Percentiles rank a stretch among this genome's conserved stretches.
These are phyloP conservation scores for Myiotriccus ornatus DNA, from an alignment of 2,797 vertebrate species.

Conservation along the genomic window DNA sequence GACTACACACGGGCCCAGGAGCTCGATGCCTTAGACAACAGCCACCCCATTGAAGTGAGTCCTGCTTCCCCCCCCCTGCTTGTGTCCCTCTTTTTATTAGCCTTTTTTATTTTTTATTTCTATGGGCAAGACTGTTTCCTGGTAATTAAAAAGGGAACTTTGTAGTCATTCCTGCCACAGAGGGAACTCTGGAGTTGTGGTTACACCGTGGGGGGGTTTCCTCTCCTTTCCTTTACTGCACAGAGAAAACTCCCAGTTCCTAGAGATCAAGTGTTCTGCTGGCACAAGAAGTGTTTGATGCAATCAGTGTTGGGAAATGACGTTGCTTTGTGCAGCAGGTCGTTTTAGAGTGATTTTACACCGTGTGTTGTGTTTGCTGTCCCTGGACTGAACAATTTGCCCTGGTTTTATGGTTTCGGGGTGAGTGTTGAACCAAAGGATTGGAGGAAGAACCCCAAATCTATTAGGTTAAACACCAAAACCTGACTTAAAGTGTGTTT, in stretches of 20 bases:
- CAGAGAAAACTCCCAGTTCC: neutral
- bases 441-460: neutral
- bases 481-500: neutral
- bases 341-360: neutral
- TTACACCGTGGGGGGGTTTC: neutral
- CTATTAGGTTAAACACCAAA: neutral
- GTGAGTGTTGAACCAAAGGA: neutral
- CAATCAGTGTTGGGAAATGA: neutral
- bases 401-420: neutral
- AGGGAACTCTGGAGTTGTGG: neutral
- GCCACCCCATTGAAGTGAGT: slow-evolving; percentile 89
- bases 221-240: neutral
- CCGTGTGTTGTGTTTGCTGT: neutral
- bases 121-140: neutral
- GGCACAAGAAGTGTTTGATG: neutral
- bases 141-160: neutral
- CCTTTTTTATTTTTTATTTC: too few species aligned
- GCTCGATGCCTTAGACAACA: slow-evolving; percentile 97
- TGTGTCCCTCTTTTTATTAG: too few species aligned
- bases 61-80: neutral
- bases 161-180: fast-evolving
- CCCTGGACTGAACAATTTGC: neutral
- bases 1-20: slow-evolving; percentile 97
- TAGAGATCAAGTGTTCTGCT: neutral
- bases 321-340: neutral